Evolutionary conservation across 1,140 invertebrate species (phyloP), one percentile per base, ranked within the genome.

Genomic region (Apis laboriosa): DNA sequence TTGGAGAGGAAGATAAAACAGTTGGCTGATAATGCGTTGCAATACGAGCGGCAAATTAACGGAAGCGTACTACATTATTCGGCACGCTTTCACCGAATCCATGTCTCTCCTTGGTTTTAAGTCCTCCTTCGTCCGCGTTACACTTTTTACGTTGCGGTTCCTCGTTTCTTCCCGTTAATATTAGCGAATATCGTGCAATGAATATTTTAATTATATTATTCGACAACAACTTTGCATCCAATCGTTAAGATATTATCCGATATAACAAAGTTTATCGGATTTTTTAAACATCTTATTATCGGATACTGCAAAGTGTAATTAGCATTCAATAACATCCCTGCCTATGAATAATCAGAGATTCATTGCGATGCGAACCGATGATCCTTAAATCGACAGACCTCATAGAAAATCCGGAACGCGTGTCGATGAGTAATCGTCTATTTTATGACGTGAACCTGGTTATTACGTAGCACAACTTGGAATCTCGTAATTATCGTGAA

Each of bases 1-100:
- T 70, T 28, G 55, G 28, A 28, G 15, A 56, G 49, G 24, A 12
- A 72, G 49, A 53, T 43, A 63, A 63, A 72, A 72, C 68, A 28
- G 43, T 5, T 17, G 58, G 24, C 21, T 60, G 77, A 72, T 70
- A 71, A 71, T 63, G 77, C 9, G 34, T 53, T 13, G 49, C 49
- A 24, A 58, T 66, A 53, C 55, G 28, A 19, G 4, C 12, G 34
- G 58, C 51, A 63, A 80, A 80, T 79, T 64, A 72, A 55, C 68
- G 68, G 43, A 79, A 63, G 58, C 28, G 67, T 55, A 11, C 49
- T 58, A 71, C 56, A 74, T 80, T 66, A 56, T 53, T 63, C 55
- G 34, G 71, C 72, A 80, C 68, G 79, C 77, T 79, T 84, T 78
- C 82, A 80, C 71, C 77, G 70, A 79, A 80, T 79, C 82, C 61